Evolutionary conservation across 2,797 vertebrate genomes (phyloP).

Genomic region (Scyliorhinus canicula): DNA sequence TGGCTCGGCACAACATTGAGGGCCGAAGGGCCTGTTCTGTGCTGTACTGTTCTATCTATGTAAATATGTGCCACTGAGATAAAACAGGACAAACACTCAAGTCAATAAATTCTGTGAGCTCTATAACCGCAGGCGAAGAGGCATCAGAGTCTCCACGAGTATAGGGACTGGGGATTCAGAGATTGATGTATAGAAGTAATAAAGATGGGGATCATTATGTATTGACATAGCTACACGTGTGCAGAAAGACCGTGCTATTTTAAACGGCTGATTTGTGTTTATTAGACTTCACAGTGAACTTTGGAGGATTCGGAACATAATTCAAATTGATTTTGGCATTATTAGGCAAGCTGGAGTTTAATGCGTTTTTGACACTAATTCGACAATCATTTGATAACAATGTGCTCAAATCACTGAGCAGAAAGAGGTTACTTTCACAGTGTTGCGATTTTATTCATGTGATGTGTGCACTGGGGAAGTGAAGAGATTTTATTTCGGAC

Average conservation of each 20-base stretch:
- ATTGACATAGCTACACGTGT: not conserved
- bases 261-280: not conserved
- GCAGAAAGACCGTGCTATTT: not conserved
- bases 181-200: not conserved
- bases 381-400: not conserved
- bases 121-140: not conserved
- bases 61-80: not conserved
- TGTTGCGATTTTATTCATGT: not conserved
- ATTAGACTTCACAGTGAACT: not conserved
- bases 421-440: not conserved
- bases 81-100: not conserved
- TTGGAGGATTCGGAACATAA: not conserved
- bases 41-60: no score
- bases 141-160: not conserved
- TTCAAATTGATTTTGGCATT: not conserved
- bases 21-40: no score
- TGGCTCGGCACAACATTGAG: no score
- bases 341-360: not conserved
- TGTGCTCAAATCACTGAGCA: not conserved
- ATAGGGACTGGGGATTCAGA: not conserved
- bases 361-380: not conserved
- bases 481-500: not conserved
- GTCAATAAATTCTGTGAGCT: not conserved
- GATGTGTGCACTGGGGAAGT: not conserved
- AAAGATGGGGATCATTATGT: not conserved